These are phyloP conservation scores for Oeneis ivallda DNA, from an alignment of 2,888 invertebrate species.

Conservation along the genomic window DNA sequence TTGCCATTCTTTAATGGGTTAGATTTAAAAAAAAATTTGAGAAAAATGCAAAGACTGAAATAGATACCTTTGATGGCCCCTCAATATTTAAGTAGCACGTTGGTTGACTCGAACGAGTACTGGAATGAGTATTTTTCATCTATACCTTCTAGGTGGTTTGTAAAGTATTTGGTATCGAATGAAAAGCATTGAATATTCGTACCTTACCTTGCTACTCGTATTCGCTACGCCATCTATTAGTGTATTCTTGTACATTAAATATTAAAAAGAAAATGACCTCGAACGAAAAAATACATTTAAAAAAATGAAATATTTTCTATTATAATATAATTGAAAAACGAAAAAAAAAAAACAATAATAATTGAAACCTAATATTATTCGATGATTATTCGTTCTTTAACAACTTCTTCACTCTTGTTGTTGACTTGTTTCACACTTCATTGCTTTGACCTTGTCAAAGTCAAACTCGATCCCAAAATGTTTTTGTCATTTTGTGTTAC, in stretches of 20 bases:
- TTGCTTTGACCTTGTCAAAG: conserved; percentile 36
- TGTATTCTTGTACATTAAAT: background rate
- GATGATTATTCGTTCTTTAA: conserved; percentile 17
- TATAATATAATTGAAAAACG: background rate
- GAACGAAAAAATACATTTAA: background rate
- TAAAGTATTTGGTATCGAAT: no score
- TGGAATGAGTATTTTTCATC: no score
- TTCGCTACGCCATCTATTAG: conserved; percentile 37
- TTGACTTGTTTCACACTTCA: conserved; percentile 26
- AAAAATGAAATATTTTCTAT: background rate
- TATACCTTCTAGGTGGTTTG: no score
- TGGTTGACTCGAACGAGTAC: no score
- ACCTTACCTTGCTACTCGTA: background rate
- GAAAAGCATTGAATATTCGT: background rate
- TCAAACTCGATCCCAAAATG: conserved; percentile 21
- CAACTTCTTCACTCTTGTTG: conserved; percentile 32
- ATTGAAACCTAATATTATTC: conserved; percentile 13
- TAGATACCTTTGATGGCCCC: no score
- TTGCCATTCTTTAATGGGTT: no score
- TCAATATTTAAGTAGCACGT: no score
- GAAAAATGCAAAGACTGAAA: no score
- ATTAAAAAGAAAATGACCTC: background rate
- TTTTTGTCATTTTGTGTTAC: conserved; percentile 51
- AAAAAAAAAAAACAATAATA: background rate
- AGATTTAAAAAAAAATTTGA: no score